Evolutionary conservation across 2,797 vertebrate species (phyloP).

Genomic region (Hypotaenidia philippensis): DNA sequence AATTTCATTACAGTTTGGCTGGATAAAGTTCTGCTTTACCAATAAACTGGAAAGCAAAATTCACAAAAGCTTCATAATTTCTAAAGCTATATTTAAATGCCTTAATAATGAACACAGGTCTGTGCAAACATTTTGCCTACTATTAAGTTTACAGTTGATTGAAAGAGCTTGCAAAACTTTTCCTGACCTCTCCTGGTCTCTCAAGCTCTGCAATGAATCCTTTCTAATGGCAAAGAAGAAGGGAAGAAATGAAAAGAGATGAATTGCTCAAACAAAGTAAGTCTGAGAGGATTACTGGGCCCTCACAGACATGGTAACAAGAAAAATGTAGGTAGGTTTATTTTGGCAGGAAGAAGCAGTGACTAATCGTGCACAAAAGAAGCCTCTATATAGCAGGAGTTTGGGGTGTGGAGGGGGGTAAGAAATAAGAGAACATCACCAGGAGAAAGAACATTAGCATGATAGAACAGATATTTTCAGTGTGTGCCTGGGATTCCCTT

Average conservation of each 20-base stretch:
- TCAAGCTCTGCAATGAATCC: not conserved
- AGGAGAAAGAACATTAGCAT: not conserved
- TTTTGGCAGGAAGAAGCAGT: conserved; percentile 14
- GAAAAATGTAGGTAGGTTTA: not conserved
- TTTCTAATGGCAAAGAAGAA: not conserved
- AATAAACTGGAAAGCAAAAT: not conserved
- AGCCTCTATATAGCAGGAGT: not conserved
- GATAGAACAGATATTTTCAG: not conserved
- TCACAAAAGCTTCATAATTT: not conserved
- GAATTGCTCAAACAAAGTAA: not conserved
- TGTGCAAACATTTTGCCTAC: not conserved
- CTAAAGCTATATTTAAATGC: not conserved
- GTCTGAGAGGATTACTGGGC: not conserved
- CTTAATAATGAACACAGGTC: not conserved
- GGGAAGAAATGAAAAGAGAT: not conserved
- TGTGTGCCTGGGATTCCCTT: not conserved
- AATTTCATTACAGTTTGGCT: not conserved
- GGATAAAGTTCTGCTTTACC: not conserved
- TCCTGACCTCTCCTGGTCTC: not conserved
- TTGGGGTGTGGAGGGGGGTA: not conserved
- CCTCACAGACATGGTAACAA: not conserved
- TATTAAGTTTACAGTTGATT: not conserved
- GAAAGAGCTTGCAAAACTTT: not conserved
- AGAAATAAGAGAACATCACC: not conserved
- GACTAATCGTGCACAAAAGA: conserved; percentile 14